Base-by-base conservation (phyloP, 1,140 invertebrate species). In the Hypsibius dujardini region DNA sequence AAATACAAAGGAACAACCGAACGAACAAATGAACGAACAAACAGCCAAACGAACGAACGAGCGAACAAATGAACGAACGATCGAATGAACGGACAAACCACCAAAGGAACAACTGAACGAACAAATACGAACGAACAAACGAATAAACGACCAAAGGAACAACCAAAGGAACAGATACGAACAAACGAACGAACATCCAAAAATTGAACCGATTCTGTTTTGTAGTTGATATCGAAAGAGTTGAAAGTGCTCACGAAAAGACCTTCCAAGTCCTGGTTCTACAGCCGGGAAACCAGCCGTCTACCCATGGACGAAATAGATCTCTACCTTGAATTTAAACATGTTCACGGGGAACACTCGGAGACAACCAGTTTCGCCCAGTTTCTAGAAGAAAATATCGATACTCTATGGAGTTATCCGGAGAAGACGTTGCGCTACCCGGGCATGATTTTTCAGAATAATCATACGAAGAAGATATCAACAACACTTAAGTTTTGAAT, bases 361-460 rank as follows among this genome's bases (percentile, higher is more conserved):
- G 50, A 56, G 50, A 56, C 50, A 56, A 56, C 50, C 7, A n/a
- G n/a, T n/a, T n/a, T 56, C 50, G 7, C 7, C 7, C 7, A 56
- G 7, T 56, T 56, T n/a, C 7, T 7, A 7, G 50, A n/a, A 12
- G 7, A n/a, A 7, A 7, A 56, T 56, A 12, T 7, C 7, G n/a
- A 56, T n/a, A 56, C 50, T n/a, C n/a, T 56, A n/a, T 56, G 50
- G 50, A n/a, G 7, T 56, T 56, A 56, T 56, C 50, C 50, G 50
- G 50, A 56, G n/a, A 56, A 56, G 50, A 56, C 50, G 50, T 56
- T 56, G 50, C 50, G 50, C 50, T 56, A 56, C 50, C 50, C 50
- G 50, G 50, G 50, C 7, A 56, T 56, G 50, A 7, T 56, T 7
- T 56, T 12, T 56, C 50, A 56, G n/a, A 7, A 56, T 12, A 56